Conservation (phyloP, 1,140 invertebrate species). For the Zophobas atratus region DNA sequence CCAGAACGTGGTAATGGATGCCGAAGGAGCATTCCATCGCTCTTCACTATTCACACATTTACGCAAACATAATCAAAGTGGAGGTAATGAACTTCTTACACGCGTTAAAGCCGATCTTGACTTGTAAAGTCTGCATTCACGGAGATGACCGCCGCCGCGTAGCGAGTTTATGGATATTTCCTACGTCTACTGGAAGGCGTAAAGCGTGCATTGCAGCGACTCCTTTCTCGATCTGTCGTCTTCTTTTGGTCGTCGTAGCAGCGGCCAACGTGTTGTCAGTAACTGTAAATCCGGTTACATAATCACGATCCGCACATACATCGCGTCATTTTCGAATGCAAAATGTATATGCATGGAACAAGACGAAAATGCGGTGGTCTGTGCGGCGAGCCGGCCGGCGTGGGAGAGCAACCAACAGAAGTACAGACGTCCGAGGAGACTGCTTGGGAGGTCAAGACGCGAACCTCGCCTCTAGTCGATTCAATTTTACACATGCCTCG, state of each 20-base stretch:
- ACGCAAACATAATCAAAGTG: constrained; percentile 34
- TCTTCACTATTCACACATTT: constrained; percentile 37
- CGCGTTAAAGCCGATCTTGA: constrained; percentile 32
- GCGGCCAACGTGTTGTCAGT: constrained; percentile 1
- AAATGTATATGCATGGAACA: constrained; percentile 36
- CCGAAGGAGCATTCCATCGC: constrained; percentile 6
- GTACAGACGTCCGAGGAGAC: constrained; percentile 39
- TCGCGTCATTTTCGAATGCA: constrained; percentile 49
- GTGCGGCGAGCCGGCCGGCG: constrained; percentile 38
- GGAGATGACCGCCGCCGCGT: constrained; percentile 3
- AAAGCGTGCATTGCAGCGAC: background rate
- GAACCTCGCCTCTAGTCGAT: constrained; percentile 49
- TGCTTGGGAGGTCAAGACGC: constrained; percentile 55
- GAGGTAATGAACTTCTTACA: constrained; percentile 43
- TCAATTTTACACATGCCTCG: constrained; percentile 35
- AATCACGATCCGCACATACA: constrained; percentile 52
- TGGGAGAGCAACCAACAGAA: constrained; percentile 24
- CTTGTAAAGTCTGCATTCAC: constrained; percentile 39
- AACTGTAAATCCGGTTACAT: constrained; percentile 55
- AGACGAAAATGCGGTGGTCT: constrained; percentile 37
- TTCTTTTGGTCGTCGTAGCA: constrained; percentile 3
- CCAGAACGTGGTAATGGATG: too few species aligned
- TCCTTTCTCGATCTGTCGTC: constrained; percentile 15
- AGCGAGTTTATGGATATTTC: constrained; percentile 24
- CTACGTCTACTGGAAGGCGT: background rate